Evolutionary conservation across 2,888 invertebrate genomes (phyloP).

Genomic region (Agrilus cyanescens): DNA sequence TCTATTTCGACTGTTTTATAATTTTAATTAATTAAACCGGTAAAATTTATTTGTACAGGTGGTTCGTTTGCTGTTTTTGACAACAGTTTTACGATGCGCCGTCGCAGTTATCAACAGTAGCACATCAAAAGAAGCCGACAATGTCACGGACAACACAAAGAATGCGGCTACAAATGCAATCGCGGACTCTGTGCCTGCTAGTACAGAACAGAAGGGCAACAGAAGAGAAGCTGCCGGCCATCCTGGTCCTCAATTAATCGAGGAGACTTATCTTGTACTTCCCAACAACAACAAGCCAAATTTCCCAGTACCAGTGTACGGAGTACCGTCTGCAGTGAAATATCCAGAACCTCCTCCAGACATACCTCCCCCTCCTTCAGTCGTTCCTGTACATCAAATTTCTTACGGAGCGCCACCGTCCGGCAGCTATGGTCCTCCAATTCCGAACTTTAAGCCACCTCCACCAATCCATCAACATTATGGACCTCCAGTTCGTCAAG

Average conservation of each 20-base stretch:
- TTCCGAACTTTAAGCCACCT: conserved; percentile 9
- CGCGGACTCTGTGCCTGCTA: conserved; percentile 25
- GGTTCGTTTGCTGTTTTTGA: no score
- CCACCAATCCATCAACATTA: conserved; percentile 8
- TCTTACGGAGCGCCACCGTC: conserved; percentile 13
- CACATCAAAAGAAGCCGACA: conserved; percentile 4
- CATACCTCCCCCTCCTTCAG: conserved; percentile 29
- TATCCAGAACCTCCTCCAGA: conserved; percentile 39
- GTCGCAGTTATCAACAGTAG: not conserved
- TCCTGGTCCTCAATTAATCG: conserved; percentile 43
- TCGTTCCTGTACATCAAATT: conserved; percentile 16
- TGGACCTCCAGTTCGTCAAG: conserved; percentile 8
- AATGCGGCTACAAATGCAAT: conserved; percentile 11
- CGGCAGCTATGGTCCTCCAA: conserved; percentile 23
- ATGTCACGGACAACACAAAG: conserved; percentile 14
- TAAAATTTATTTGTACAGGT: no score
- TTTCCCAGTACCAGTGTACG: conserved; percentile 46
- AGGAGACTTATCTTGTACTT: conserved; percentile 40
- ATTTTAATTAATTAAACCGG: no score
- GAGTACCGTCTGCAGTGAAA: conserved; percentile 40
- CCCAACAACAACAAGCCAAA: conserved; percentile 35
- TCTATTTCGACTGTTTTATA: no score
- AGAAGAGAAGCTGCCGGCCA: conserved; percentile 34
- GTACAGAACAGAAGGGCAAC: conserved; percentile 27
- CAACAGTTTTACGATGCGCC: no score